Percentiles rank a stretch among this genome's conserved stretches.
phyloP scores from a whole-genome alignment of 2,888 invertebrate genomes.

The Aporophyla lueneburgensis region DNA sequence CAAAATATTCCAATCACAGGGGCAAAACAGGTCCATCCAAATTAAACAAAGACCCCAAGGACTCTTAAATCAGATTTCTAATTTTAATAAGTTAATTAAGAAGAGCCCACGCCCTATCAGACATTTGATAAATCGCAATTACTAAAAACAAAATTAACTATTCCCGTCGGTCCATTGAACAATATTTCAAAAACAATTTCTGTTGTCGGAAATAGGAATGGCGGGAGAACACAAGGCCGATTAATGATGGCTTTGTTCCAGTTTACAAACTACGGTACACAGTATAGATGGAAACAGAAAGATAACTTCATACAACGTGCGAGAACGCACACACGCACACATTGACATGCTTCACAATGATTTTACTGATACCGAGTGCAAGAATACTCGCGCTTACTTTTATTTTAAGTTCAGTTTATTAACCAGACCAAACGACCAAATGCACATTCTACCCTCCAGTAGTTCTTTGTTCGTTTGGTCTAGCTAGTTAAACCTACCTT shows the following conservation, averaged over 20 bases:
- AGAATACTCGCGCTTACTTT: neutral
- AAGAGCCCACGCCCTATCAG: constrained; percentile 30
- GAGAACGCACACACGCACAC: neutral
- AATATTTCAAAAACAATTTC: constrained; percentile 74
- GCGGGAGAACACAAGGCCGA: constrained; percentile 66
- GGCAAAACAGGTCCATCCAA: constrained; percentile 10
- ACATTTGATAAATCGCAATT: constrained; percentile 60
- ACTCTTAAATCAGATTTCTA: constrained; percentile 40
- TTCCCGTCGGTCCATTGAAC: constrained; percentile 62
- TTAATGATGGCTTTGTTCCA: constrained; percentile 72
- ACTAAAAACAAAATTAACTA: constrained; percentile 56
- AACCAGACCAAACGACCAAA: neutral
- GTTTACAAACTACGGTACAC: constrained; percentile 52
- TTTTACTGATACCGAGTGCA: neutral
- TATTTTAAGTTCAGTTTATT: neutral
- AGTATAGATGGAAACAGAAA: constrained; percentile 5
- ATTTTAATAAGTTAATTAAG: constrained; percentile 62
- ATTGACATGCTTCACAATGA: neutral
- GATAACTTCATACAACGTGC: neutral
- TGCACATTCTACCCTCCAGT: neutral
- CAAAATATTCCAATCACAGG: constrained; percentile 13
- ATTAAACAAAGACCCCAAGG: constrained; percentile 34
- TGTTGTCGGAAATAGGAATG: constrained; percentile 74
- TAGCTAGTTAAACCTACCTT: neutral
- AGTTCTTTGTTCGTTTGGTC: neutral